Conservation (phyloP, 2,797 vertebrate genomes). For the Orientallactaga sibirica region DNA sequence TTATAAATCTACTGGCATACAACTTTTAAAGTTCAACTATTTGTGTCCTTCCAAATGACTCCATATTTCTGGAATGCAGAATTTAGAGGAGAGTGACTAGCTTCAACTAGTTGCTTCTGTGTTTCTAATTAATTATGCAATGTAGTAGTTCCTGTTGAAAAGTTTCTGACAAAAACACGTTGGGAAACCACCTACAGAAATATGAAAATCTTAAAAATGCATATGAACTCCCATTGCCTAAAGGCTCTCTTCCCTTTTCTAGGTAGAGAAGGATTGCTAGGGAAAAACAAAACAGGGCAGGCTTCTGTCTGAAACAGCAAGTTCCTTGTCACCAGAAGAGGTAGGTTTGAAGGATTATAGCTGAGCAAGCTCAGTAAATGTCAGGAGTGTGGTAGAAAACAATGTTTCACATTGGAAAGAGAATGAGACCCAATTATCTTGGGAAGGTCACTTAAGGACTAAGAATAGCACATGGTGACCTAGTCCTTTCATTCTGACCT, state of each 20-base stretch:
- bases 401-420: not conserved
- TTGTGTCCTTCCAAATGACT: conserved; percentile 69
- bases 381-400: conserved; percentile 30
- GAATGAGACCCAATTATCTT: not conserved
- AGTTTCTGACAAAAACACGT: conserved; percentile 73
- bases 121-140: conserved; percentile 65
- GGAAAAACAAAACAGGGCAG: conserved; percentile 32
- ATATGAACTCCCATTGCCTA: not conserved
- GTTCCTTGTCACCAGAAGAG: not conserved
- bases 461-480: not conserved
- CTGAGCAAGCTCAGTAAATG: conserved; percentile 23
- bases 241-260: conserved; percentile 23
- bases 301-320: conserved; percentile 26
- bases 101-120: conserved; percentile 58
- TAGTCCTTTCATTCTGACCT: not conserved
- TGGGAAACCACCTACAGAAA: conserved; percentile 73
- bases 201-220: conserved; percentile 66
- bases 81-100: conserved; percentile 56
- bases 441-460: not conserved
- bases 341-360: not conserved
- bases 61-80: conserved; percentile 49
- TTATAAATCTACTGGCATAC: conserved; percentile 16
- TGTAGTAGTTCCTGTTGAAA: conserved; percentile 51
- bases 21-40: conserved; percentile 53
- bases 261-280: conserved; percentile 53